phyloP scores from a whole-genome alignment of 1,140 invertebrate species.

The Maniola jurtina region DNA sequence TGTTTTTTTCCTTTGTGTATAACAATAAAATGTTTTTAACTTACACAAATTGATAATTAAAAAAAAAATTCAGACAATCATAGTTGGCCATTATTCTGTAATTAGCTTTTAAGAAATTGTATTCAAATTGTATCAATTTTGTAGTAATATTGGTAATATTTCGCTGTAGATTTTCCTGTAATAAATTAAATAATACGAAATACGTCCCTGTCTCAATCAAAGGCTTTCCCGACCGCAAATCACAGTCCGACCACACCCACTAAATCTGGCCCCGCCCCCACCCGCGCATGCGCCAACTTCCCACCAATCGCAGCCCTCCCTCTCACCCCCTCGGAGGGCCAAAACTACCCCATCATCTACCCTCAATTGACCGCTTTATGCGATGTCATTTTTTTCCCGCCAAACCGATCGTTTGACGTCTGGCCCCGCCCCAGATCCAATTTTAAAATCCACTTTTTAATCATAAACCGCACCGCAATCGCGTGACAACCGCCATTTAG shows the following conservation, averaged over 20 bases:
- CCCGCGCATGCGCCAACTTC: constrained; percentile 54
- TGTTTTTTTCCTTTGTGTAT: too few species aligned
- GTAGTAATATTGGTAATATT: too few species aligned
- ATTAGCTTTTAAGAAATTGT: too few species aligned
- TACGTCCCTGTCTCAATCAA: constrained; percentile 67
- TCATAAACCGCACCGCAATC: constrained; percentile 60
- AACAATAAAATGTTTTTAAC: too few species aligned
- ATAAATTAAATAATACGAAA: too few species aligned
- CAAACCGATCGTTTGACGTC: constrained; percentile 58
- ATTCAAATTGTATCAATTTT: too few species aligned
- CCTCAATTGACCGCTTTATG: constrained; percentile 63
- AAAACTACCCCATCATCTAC: constrained; percentile 44
- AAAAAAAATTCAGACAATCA: too few species aligned
- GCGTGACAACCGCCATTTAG: constrained; percentile 34
- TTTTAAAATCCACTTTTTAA: constrained; percentile 61
- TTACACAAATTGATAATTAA: too few species aligned
- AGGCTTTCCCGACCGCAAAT: constrained; percentile 70
- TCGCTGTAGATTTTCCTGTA: too few species aligned
- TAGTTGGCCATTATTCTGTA: too few species aligned
- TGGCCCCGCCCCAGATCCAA: constrained; percentile 48
- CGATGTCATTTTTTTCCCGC: constrained; percentile 70
- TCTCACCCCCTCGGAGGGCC: constrained; percentile 32
- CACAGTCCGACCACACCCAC: constrained; percentile 66
- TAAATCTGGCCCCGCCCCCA: constrained; percentile 54
- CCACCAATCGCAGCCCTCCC: constrained; percentile 46